These are phyloP conservation scores for Eucidaris tribuloides DNA, from an alignment of 35 echinoderm and acorn worm species.

Conservation along the genomic window DNA sequence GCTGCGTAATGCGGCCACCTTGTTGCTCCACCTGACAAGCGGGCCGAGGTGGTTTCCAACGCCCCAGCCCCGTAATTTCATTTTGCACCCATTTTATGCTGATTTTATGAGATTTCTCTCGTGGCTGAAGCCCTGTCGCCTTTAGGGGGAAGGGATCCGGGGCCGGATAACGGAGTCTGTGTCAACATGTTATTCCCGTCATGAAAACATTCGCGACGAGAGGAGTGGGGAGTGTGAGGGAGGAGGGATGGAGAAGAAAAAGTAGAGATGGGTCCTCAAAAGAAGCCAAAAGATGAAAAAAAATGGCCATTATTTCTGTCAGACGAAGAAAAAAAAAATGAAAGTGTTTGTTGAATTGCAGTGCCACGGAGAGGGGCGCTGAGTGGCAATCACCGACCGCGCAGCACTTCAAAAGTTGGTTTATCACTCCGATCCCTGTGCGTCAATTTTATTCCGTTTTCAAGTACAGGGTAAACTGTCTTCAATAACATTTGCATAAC, in stretches of 20 bases:
- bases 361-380: conserved; percentile 3
- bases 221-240: neutral
- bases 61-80: conserved; percentile 26
- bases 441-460: conserved; percentile 26
- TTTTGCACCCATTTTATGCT: conserved; percentile 19
- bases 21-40: conserved; percentile 37
- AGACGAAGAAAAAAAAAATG: too few relatives aligned
- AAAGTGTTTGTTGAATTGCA: conserved; percentile 21
- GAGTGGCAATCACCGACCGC: neutral
- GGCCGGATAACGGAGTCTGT: neutral
- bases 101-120: neutral
- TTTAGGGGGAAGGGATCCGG: neutral
- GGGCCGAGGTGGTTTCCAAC: neutral
- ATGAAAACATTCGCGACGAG: conserved; percentile 2
- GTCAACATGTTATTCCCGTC: conserved; percentile 29
- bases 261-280: neutral
- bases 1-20: neutral
- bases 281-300: neutral
- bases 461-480: conserved; percentile 23
- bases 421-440: neutral
- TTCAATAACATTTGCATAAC: conserved; percentile 39
- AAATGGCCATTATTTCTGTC: too few relatives aligned
- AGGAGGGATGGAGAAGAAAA: neutral
- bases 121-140: conserved; percentile 13
- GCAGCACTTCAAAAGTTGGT: conserved; percentile 3